phyloP scores from a whole-genome alignment of 2,113 vertebrate genomes.

The Meriones unguiculatus region DNA sequence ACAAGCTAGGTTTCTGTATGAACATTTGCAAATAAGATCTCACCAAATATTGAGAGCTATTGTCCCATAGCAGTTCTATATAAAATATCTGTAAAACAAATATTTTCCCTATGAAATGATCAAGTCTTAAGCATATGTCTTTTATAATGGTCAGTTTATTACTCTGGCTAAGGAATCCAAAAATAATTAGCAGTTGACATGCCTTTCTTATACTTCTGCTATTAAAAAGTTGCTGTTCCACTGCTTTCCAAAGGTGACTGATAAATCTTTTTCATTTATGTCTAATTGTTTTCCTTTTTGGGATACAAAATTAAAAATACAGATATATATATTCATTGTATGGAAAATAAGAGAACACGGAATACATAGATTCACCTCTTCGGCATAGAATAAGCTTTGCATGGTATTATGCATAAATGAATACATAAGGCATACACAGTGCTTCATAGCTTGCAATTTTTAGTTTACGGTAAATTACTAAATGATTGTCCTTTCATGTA shows the following conservation, averaged over 20 bases:
- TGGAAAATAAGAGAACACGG: slow-evolving; percentile 42
- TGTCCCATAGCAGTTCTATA: background rate
- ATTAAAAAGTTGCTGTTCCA: slow-evolving; percentile 48
- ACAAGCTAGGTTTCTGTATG: background rate
- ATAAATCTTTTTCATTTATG: slow-evolving; percentile 3
- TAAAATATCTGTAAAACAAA: background rate
- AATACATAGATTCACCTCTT: slow-evolving; percentile 25
- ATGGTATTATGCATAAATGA: slow-evolving; percentile 43
- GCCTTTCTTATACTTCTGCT: slow-evolving; percentile 55
- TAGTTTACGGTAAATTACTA: slow-evolving; percentile 58
- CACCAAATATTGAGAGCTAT: background rate
- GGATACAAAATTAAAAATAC: background rate
- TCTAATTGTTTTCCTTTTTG: slow-evolving; percentile 32
- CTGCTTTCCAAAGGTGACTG: slow-evolving; percentile 38
- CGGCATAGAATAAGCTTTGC: slow-evolving; percentile 50
- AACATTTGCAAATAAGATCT: background rate
- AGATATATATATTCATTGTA: slow-evolving; percentile 16
- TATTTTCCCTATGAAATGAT: slow-evolving; percentile 31
- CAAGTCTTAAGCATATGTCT: slow-evolving; percentile 53
- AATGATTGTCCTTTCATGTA: slow-evolving; percentile 38
- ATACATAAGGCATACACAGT: background rate
- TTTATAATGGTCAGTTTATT: slow-evolving; percentile 76
- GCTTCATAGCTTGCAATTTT: slow-evolving; percentile 16
- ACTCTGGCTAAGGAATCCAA: slow-evolving; percentile 60
- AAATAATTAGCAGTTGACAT: slow-evolving; percentile 62